These are phyloP conservation scores for Enteromius anoplus DNA, from an alignment of 2,797 vertebrate species.

Conservation along the genomic window DNA sequence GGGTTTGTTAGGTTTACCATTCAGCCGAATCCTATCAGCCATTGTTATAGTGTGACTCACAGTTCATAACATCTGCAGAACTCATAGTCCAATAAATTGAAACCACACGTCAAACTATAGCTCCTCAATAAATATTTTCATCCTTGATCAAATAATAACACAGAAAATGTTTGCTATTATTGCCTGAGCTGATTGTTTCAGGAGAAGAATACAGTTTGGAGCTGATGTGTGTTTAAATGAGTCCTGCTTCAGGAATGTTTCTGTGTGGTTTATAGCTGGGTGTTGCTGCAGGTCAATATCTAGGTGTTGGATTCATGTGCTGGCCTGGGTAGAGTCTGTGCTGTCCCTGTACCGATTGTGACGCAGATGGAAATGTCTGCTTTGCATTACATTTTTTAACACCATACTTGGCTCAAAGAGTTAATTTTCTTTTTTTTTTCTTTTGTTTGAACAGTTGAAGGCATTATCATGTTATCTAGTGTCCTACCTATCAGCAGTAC, in stretches of 20 bases:
- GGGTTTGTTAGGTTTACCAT: conserved; percentile 24
- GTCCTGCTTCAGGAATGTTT: conserved; percentile 2
- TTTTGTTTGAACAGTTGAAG: neutral
- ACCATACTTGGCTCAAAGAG: neutral
- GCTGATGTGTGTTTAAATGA: neutral
- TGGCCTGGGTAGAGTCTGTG: conserved; percentile 10
- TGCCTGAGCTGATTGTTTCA: neutral
- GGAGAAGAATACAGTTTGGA: neutral
- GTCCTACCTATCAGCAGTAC: neutral
- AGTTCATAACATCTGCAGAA: neutral
- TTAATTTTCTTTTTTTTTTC: no score
- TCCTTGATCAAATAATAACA: neutral
- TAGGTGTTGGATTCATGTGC: neutral
- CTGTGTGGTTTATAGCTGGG: conserved; percentile 22
- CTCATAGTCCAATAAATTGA: neutral
- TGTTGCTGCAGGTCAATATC: neutral
- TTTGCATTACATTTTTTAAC: conserved; percentile 44
- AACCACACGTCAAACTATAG: neutral
- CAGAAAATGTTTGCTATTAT: neutral
- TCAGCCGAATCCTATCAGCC: conserved; percentile 8
- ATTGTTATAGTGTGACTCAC: conserved; percentile 33
- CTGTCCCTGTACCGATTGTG: conserved; percentile 19
- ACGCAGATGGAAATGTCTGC: conserved; percentile 44
- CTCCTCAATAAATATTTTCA: neutral
- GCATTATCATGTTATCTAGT: neutral